Evolutionary conservation across 37 sponge, comb jelly and placozoan species (phyloP).

Genomic region (Ianthella basta): DNA sequence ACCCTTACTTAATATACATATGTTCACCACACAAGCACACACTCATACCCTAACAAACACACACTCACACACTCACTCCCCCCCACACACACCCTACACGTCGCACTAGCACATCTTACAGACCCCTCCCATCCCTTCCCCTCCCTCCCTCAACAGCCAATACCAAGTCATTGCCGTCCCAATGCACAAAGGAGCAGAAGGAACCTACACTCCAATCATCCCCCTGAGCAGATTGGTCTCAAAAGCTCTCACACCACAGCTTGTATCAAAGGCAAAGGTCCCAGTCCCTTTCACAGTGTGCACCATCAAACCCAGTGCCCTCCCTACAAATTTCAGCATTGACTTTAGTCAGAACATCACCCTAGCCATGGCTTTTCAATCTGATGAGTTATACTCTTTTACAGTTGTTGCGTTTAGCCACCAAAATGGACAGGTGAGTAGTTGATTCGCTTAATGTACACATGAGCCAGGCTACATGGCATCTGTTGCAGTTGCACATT

Average conservation of each 20-base stretch:
- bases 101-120: slow-evolving; percentile 25
- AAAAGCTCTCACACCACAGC: slow-evolving; percentile 30
- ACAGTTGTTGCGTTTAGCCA: slow-evolving; percentile 51
- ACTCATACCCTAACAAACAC: background rate
- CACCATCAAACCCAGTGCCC: background rate
- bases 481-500: background rate
- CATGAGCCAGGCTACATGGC: background rate
- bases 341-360: background rate
- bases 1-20: no score
- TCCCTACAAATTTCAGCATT: slow-evolving; percentile 45
- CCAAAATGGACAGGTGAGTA: slow-evolving; percentile 17
- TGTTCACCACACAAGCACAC: background rate
- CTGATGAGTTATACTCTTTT: slow-evolving; percentile 49
- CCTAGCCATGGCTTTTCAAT: slow-evolving; percentile 40
- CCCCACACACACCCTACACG: background rate
- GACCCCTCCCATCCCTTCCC: background rate
- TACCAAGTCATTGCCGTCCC: slow-evolving; percentile 62
- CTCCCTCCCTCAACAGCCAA: slow-evolving; percentile 24
- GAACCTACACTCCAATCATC: slow-evolving; percentile 28
- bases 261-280: slow-evolving; percentile 26
- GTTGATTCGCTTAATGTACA: background rate
- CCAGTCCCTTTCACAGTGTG: slow-evolving; percentile 57
- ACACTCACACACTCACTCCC: background rate
- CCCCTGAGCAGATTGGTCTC: slow-evolving; percentile 20
- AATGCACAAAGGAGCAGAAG: background rate